These are phyloP conservation scores for Callimorpha dominula DNA, from an alignment of 2,888 invertebrate species.

Conservation along the genomic window DNA sequence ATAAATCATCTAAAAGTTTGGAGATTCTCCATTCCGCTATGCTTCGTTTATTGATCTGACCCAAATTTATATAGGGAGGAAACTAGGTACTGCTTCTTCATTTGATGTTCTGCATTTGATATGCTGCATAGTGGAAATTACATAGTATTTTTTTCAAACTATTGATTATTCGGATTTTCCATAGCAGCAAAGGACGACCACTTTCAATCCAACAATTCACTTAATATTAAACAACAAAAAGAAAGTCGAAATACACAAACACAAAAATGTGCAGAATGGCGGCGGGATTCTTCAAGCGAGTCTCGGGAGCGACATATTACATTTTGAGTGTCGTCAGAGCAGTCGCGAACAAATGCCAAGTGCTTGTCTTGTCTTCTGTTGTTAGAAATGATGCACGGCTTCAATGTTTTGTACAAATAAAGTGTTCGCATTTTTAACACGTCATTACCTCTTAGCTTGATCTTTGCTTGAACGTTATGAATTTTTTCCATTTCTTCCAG, in stretches of 20 bases:
- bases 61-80: no score
- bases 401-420: not conserved
- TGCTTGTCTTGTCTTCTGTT: slow-evolving; percentile 35
- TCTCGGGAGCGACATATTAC: slow-evolving; percentile 57
- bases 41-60: no score
- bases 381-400: slow-evolving; percentile 51
- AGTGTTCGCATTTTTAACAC: not conserved
- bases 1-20: no score
- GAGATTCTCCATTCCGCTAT: no score
- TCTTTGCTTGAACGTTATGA: not conserved
- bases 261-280: slow-evolving; percentile 48
- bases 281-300: slow-evolving; percentile 45
- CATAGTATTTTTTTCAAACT: not conserved
- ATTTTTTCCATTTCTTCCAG: not conserved
- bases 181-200: no score
- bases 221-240: slow-evolving; percentile 22
- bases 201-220: not conserved
- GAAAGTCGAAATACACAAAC: slow-evolving; percentile 34
- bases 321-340: slow-evolving; percentile 50
- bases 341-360: slow-evolving; percentile 46
- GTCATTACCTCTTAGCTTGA: not conserved
- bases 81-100: not conserved
- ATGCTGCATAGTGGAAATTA: no score
- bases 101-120: no score
- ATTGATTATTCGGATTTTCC: not conserved